phyloP scores from a whole-genome alignment of 2,797 vertebrate species.

The Phoxinus dragarum region DNA sequence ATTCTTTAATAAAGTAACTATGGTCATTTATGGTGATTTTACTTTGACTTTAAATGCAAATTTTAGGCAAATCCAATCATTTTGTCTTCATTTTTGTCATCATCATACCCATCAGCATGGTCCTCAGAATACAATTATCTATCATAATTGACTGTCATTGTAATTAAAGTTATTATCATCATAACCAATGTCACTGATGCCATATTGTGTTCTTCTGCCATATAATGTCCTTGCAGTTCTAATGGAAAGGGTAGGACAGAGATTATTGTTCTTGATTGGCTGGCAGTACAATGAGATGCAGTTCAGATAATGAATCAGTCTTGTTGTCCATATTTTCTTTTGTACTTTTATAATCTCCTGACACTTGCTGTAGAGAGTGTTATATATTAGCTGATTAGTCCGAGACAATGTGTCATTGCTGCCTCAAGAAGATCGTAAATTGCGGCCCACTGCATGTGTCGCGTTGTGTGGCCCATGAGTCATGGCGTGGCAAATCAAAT shows the following conservation, averaged over 20 bases:
- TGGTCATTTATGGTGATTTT: not conserved
- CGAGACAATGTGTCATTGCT: not conserved
- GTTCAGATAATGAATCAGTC: constrained; percentile 25
- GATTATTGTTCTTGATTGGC: constrained; percentile 22
- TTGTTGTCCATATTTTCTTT: constrained; percentile 23
- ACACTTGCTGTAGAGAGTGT: not conserved
- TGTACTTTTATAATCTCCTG: constrained; percentile 20
- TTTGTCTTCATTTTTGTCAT: not conserved
- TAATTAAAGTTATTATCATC: constrained; percentile 2
- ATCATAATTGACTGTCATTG: constrained; percentile 14
- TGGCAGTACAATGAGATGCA: constrained; percentile 11
- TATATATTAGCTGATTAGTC: constrained; percentile 28
- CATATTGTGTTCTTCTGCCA: not conserved
- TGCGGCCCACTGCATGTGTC: not conserved
- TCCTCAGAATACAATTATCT: not conserved
- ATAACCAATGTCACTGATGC: not conserved
- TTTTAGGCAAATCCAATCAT: not conserved
- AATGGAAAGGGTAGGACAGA: constrained; percentile 19
- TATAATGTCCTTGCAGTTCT: constrained; percentile 24
- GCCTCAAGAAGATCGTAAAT: constrained; percentile 10
- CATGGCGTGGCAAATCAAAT: not conserved
- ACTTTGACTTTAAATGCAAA: not conserved
- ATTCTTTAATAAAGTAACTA: not conserved
- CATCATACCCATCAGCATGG: constrained; percentile 20
- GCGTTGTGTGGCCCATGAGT: not conserved